Conservation (phyloP, 2,113 vertebrate species). For the Pteruthius melanotis region DNA sequence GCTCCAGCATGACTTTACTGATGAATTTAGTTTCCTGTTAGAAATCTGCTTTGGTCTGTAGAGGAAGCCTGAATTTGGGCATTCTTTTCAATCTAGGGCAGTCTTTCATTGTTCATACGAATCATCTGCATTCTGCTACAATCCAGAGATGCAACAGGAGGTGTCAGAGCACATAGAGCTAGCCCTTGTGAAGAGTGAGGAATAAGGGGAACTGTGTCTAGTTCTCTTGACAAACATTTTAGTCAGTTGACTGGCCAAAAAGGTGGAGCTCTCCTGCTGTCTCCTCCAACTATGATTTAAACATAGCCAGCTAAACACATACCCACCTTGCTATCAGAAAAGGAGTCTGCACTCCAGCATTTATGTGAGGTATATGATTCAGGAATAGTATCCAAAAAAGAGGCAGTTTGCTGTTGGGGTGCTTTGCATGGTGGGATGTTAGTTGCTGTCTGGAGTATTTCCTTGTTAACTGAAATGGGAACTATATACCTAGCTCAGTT, state of each 20-base stretch:
- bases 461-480: background rate
- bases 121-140: background rate
- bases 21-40: background rate
- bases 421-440: background rate
- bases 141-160: background rate
- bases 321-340: background rate
- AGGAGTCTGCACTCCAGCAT: background rate
- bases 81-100: background rate
- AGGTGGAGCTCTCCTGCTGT: background rate
- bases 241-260: background rate
- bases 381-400: background rate
- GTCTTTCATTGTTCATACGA: background rate
- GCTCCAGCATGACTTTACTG: background rate
- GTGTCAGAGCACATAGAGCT: background rate
- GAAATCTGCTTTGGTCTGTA: background rate
- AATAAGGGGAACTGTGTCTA: background rate
- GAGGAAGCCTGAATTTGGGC: background rate
- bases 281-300: background rate
- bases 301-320: background rate
- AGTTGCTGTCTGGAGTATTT: background rate
- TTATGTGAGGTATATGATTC: background rate
- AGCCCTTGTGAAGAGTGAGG: background rate
- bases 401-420: fast-evolving
- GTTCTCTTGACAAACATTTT: background rate
- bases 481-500: background rate